Evolutionary conservation across 2,888 invertebrate species (phyloP).

Genomic region (Drosophila sordidapex): DNA sequence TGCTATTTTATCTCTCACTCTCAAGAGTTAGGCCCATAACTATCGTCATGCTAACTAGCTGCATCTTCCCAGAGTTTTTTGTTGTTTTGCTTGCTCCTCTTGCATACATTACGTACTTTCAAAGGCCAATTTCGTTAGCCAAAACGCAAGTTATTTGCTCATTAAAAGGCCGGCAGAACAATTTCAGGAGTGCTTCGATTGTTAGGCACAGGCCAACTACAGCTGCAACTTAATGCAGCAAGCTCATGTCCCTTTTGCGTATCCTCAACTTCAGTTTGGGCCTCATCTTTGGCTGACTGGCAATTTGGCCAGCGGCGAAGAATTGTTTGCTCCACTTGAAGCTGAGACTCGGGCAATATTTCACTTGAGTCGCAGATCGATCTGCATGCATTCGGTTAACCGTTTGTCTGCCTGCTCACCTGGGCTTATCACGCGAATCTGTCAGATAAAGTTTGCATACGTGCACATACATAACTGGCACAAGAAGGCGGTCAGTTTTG

Average conservation of each 20-base stretch:
- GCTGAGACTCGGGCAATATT: slow-evolving; percentile 67
- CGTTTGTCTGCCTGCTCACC: slow-evolving; percentile 9
- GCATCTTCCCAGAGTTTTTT: slow-evolving; percentile 16
- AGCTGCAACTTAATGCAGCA: slow-evolving; percentile 4
- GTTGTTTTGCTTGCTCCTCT: slow-evolving; percentile 15
- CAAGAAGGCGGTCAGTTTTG: slow-evolving; percentile 53
- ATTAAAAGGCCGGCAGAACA: slow-evolving; percentile 59
- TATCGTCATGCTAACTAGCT: slow-evolving; percentile 37
- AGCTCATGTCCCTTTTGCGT: slow-evolving; percentile 60
- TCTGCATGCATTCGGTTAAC: slow-evolving; percentile 39
- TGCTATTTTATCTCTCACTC: slow-evolving; percentile 10
- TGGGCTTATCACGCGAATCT: slow-evolving; percentile 76
- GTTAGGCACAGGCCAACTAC: slow-evolving; percentile 46
- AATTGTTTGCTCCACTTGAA: slow-evolving; percentile 49
- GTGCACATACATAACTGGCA: slow-evolving; percentile 66
- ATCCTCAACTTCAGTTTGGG: slow-evolving; percentile 20
- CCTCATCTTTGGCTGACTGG: slow-evolving; percentile 39
- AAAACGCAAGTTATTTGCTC: slow-evolving; percentile 67
- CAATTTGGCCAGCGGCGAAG: slow-evolving; percentile 63
- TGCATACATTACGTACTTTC: slow-evolving; percentile 62
- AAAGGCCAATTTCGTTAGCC: slow-evolving; percentile 51
- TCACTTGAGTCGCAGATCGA: slow-evolving; percentile 70
- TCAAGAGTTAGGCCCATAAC: slow-evolving; percentile 21
- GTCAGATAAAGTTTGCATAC: slow-evolving; percentile 77
- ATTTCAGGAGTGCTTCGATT: slow-evolving; percentile 50